Base-by-base conservation (phyloP, 2,113 vertebrate genomes). In the Arizona elegans region DNA sequence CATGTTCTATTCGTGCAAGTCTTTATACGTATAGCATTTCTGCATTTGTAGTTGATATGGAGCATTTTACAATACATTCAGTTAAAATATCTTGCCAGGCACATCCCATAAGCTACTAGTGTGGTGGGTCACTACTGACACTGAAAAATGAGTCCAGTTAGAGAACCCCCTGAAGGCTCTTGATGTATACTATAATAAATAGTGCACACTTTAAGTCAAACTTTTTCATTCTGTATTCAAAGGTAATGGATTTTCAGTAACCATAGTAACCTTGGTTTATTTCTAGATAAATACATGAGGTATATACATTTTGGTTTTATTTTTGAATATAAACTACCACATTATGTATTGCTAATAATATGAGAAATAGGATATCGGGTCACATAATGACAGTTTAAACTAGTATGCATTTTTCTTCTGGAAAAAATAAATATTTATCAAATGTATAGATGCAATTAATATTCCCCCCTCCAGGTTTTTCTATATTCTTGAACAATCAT, bases 201-300 rank as follows among this genome's bases (percentile, higher is more conserved):
- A 98, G 98, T 97, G 96, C 97, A 97, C 96, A 97, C 96, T 98
- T 98, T 97, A 98, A 98, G 97, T 98, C 98, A 98, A 98, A 98
- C 98, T 98, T 98, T 98, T 98, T 98, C 98, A 98, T 98, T 98
- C 97, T 97, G 96, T 98, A 97, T 98, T 98, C 97, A 98, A 98
- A 98, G 97, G 98, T 98, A 98, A 98, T 98, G 98, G 98, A 98
- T 98, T 98, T 98, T 98, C 97, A 92, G 97, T 98, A 97, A 98
- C 98, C 98, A 98, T 98, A 98, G 98, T 98, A 98, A 98, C 98
- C 97, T 96, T 97, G 97, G 96, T 97, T 97, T 97, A 97, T 97
- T 98, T 98, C 97, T 98, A 98, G 98, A 98, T 98, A 98, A 98
- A 98, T 98, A 98, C 97, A 97, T 97, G 96, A 97, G 97, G 97